Percentiles rank a stretch among this genome's conserved stretches.
These are phyloP conservation scores for Apis cerana DNA, from an alignment of 1,140 invertebrate genomes.

Conservation along the genomic window DNA sequence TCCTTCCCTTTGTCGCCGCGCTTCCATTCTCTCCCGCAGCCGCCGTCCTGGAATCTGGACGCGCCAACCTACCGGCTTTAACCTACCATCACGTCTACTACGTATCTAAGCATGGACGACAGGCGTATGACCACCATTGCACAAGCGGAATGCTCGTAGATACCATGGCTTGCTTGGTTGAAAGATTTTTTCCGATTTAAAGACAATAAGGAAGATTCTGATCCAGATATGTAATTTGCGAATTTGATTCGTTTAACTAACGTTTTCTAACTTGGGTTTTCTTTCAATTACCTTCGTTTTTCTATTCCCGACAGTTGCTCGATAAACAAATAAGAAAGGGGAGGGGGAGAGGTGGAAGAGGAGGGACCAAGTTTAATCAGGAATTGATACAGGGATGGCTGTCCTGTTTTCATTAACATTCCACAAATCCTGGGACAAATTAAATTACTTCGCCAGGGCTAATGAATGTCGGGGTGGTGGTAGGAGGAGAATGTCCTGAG, in stretches of 20 bases:
- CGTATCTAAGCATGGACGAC: neutral
- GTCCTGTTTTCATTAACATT: conserved; percentile 80
- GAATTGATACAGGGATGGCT: conserved; percentile 73
- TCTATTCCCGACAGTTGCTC: too few species aligned
- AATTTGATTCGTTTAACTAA: too few species aligned
- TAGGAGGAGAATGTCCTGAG: conserved; percentile 55
- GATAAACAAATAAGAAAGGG: too few species aligned
- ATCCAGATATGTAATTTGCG: too few species aligned
- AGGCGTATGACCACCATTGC: neutral
- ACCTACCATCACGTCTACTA: too few species aligned
- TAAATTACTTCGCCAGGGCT: conserved; percentile 79
- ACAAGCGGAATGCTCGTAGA: conserved; percentile 5
- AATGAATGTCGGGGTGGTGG: conserved; percentile 71
- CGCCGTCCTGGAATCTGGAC: conserved; percentile 72
- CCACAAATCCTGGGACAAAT: conserved; percentile 80
- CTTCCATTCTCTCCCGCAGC: conserved; percentile 48
- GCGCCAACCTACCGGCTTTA: conserved; percentile 41
- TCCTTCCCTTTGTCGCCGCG: conserved; percentile 35
- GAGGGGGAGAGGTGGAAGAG: too few species aligned
- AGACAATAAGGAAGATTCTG: too few species aligned
- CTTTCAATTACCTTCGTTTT: too few species aligned
- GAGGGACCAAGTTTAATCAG: conserved; percentile 66
- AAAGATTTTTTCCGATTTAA: too few species aligned
- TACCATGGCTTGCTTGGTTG: too few species aligned
- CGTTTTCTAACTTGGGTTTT: too few species aligned